These are phyloP conservation scores for Hydra vulgaris DNA, from an alignment of 30 jellyfish, hydroid and myxozoan species.

Conservation along the genomic window DNA sequence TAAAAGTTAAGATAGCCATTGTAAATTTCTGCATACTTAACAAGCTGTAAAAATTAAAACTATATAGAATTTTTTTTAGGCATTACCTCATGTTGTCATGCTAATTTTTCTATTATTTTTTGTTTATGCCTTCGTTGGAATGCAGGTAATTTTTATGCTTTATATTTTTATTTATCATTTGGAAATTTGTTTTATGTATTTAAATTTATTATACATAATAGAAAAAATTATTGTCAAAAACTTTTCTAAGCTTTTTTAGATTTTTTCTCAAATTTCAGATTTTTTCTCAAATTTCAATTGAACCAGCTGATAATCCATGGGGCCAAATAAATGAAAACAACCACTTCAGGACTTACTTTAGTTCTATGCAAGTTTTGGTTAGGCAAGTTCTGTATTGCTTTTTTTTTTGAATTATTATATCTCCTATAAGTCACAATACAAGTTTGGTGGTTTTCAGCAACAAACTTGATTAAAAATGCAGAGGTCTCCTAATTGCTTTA, in stretches of 20 bases:
- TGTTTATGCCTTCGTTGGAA: constrained; percentile 52
- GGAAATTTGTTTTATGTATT: neutral
- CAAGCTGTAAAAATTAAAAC: neutral
- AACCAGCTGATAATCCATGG: constrained; percentile 25
- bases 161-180: too few relatives aligned
- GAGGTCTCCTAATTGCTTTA: too few relatives aligned
- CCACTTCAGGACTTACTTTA: constrained; percentile 39
- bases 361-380: constrained; percentile 37
- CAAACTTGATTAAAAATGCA: too few relatives aligned
- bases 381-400: neutral
- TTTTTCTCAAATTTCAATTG: constrained; percentile 31
- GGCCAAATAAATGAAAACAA: constrained; percentile 38
- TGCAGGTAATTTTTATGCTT: constrained; percentile 19
- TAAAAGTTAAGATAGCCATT: neutral
- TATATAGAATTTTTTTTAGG: constrained; percentile 4
- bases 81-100: constrained; percentile 69
- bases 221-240: neutral
- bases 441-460: neutral
- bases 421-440: neutral
- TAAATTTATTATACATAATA: too few relatives aligned
- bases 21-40: neutral
- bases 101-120: constrained; percentile 53
- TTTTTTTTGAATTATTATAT: too few relatives aligned
- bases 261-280: neutral
- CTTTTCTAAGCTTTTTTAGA: neutral